Evolutionary conservation across 2,888 invertebrate genomes (phyloP).

Genomic region (Ormyrus labotus): DNA sequence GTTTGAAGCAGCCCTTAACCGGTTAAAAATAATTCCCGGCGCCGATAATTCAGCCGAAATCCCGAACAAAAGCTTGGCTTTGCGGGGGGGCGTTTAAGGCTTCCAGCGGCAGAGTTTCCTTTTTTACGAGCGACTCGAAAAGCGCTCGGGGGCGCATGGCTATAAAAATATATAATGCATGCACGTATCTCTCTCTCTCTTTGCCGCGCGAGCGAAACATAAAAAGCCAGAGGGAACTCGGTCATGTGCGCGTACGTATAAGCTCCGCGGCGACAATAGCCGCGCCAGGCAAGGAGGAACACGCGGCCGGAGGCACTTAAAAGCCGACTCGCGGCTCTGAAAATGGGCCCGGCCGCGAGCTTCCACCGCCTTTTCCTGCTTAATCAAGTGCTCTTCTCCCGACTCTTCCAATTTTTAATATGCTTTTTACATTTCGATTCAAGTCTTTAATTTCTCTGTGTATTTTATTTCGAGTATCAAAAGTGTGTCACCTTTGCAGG

Average conservation of each 20-base stretch:
- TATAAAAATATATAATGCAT: conserved; percentile 22
- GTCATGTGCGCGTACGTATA: background rate
- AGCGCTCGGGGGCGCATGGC: background rate
- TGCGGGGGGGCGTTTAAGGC: conserved; percentile 20
- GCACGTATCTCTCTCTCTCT: background rate
- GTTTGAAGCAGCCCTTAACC: no score
- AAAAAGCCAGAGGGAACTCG: conserved; percentile 12
- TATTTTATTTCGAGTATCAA: no score
- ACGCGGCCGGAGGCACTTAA: conserved; percentile 35
- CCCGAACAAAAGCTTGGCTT: background rate
- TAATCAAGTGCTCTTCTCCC: no score
- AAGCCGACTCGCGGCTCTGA: background rate
- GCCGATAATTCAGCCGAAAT: no score
- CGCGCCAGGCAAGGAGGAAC: conserved; percentile 2
- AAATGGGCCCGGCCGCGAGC: no score
- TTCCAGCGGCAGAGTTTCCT: background rate
- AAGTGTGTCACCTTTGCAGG: no score
- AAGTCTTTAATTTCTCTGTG: no score
- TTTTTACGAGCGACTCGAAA: conserved; percentile 41
- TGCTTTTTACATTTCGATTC: no score
- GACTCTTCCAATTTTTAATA: no score
- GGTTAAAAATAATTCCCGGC: no score
- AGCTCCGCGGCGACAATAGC: conserved; percentile 12
- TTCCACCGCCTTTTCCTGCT: no score
- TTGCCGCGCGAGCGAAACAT: background rate